A percentile compares a stretch with the other conserved stretches of the same genome.
phyloP scores from a whole-genome alignment of 1,140 invertebrate genomes.

The Brachionus manjavacas region DNA sequence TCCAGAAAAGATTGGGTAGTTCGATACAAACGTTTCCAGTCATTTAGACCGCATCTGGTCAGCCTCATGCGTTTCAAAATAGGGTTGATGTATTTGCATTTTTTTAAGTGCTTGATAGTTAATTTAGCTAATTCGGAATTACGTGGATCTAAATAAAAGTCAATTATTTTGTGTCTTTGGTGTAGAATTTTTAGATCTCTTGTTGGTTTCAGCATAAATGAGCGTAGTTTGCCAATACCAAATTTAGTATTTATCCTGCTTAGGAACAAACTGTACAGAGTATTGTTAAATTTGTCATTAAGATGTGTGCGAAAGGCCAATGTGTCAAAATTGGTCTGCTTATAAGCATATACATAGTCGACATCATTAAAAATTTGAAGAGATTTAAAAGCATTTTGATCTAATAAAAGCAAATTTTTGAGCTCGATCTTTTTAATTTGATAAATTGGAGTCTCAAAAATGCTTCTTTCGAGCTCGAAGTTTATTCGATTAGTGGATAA shows the following conservation, averaged over 20 bases:
- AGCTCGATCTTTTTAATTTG: not conserved
- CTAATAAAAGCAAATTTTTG: not conserved
- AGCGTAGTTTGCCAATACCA: conserved; percentile 31
- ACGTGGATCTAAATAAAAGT: not conserved
- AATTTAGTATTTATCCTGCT: conserved; percentile 33
- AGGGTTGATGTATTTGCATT: conserved; percentile 14
- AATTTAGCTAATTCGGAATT: not conserved
- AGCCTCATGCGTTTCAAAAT: conserved; percentile 21
- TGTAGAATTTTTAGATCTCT: not conserved
- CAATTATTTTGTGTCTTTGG: not conserved
- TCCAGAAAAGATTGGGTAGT: conserved; percentile 23
- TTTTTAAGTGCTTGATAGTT: conserved; percentile 3
- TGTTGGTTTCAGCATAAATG: conserved; percentile 34
- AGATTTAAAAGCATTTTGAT: conserved; percentile 19
- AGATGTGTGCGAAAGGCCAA: conserved; percentile 10
- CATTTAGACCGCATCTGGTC: not conserved
- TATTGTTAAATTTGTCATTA: conserved; percentile 31
- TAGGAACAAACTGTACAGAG: conserved; percentile 28
- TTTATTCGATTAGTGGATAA: not conserved
- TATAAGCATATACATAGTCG: conserved; percentile 6
- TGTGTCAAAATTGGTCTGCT: conserved; percentile 22
- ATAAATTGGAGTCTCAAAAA: conserved; percentile 6
- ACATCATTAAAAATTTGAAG: conserved; percentile 38
- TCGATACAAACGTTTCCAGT: conserved; percentile 14
- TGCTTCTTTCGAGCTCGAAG: conserved; percentile 2